Evolutionary conservation across 2,113 vertebrate genomes (phyloP), one percentile per base, ranked within the genome.

Genomic region (Eudyptes chrysolophus): DNA sequence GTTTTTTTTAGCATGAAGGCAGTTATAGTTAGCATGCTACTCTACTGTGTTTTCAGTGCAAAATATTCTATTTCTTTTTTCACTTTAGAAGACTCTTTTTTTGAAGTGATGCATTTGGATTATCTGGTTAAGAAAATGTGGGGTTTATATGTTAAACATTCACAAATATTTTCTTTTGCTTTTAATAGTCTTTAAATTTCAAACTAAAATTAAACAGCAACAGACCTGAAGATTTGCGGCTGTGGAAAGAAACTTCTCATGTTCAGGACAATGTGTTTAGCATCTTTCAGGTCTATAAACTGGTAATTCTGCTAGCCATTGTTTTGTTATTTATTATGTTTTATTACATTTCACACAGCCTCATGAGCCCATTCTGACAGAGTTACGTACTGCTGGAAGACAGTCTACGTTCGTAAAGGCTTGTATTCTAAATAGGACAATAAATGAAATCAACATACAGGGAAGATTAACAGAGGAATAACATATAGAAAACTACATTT

Each of bases 301-400:
- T 69, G 27, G 32, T 40, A 92, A 91, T 84, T 94, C 65, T 87
- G 36, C 26, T 46, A 52, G 65, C 42, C 36, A 46, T 54, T 88
- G 68, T 69, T 78, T 42, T 86, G 48, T 84, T 91, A 94, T 89
- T 95, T 89, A 89, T 92, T 84, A 21, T 54, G n/a, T 79, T 97
- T 94, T 94, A 94, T 70, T 87, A 40, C 27, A 51, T 86, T 94
- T 91, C 87, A 92, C 19, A 36, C 18, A 72, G 42, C 34, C n/a
- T 92, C 61, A 42, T 11, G 16, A 94, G 55, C 36, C 65, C 8
- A 16, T 95, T 91, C 70, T 77, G 49, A 89, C 57, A 92, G 74
- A 84, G 22, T 91, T 91, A 93, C 68, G 30, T 72, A 79, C 80
- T 79, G 40, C 74, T 91, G 36, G 70, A 89, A 95, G 69, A 91